phyloP scores from a whole-genome alignment of 2,113 vertebrate genomes.

The Phyllostomus hastatus region DNA sequence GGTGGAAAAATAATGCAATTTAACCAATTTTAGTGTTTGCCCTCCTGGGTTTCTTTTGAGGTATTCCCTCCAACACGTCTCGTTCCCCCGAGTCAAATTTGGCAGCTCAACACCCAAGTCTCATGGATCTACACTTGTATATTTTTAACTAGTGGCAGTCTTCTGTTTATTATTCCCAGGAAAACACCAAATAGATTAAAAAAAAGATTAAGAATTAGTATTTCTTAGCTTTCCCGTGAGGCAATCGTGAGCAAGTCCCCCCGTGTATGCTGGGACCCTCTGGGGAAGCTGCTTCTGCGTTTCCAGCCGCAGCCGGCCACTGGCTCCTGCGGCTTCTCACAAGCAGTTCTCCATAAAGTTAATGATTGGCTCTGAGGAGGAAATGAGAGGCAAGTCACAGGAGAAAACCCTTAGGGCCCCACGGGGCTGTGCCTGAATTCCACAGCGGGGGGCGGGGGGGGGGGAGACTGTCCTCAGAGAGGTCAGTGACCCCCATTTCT shows the following conservation, averaged over 20 bases:
- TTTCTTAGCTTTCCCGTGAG: too few species aligned
- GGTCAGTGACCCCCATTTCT: background rate
- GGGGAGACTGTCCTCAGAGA: too few species aligned
- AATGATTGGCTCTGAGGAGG: slow-evolving; percentile 30
- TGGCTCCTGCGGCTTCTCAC: background rate
- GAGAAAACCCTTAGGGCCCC: background rate
- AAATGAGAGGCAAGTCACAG: background rate
- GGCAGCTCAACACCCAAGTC: background rate
- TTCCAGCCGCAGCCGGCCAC: background rate
- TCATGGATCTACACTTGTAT: too few species aligned
- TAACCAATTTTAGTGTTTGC: background rate
- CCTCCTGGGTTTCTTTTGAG: background rate
- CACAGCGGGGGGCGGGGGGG: rapidly evolving
- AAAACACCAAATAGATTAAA: too few species aligned
- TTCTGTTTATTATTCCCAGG: too few species aligned
- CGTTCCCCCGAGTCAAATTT: background rate
- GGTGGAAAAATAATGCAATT: background rate
- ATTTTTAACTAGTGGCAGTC: too few species aligned
- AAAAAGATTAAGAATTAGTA: too few species aligned
- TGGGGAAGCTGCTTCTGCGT: background rate
- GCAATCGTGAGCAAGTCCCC: too few species aligned
- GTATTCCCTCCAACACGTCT: background rate
- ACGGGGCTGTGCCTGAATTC: background rate
- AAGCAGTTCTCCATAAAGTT: rapidly evolving
- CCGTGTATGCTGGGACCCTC: too few species aligned